Evolutionary conservation across 2,113 vertebrate genomes (phyloP), one percentile per base, ranked within the genome.

Genomic region (Eulemur rufifrons): DNA sequence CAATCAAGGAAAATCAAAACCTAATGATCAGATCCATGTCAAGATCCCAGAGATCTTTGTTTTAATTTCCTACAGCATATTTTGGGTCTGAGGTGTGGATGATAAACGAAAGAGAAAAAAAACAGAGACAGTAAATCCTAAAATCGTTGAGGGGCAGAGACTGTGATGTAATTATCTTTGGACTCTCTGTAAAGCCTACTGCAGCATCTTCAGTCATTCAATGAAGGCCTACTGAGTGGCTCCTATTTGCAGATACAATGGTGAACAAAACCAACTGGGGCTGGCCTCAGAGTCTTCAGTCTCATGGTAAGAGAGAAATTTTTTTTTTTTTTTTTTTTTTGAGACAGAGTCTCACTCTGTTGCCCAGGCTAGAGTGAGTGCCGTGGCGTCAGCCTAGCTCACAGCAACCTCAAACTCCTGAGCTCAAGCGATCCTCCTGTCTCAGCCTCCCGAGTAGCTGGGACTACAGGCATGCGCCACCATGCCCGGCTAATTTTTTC

Each of bases 1-100:
- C 50, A 89, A 74, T 73, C 29, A 86, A 89, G n/a, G 89, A 96
- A 91, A 91, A 66, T 32, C 32, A 80, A 97, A 89, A 68, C 4
- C 34, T 59, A 56, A 20, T 15, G 69, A 95, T 39, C 50, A 64
- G 42, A 86, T 94, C 34, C 64, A 50, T 56, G 17, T 37, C 9
- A 54, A 94, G n/a, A 87, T 76, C 20, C 18, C 34, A 73, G 37
- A 37, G 12, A 21, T 32, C 61, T 68, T 47, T 39, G 14, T 69
- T 96, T 88, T 34, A 27, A 80, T 66, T 92, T 86, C 61, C 83
- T 71, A 0, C 8, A 95, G 81, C 37, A 63, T n/a, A 73, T 68
- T 73, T 74, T 78, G n/a, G 59, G 71, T 66, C 52, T 78, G 54
- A 59, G 32, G 17, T 4, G 10, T 34, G 10, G 69, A 39, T 64